Conservation (phyloP, 2,113 vertebrate genomes). For the Gadus macrocephalus region DNA sequence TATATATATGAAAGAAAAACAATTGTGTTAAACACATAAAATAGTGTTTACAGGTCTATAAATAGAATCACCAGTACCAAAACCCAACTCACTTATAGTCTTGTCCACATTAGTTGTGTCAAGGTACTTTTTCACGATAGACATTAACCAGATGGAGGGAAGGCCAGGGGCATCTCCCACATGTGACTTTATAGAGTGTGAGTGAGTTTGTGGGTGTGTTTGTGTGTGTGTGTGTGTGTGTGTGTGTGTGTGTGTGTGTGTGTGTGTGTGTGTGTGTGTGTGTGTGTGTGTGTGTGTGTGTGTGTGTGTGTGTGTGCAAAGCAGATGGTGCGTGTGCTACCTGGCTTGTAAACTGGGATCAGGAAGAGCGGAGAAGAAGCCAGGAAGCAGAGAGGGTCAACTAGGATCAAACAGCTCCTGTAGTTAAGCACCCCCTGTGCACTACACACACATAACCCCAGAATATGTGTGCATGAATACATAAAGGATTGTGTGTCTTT, state of each 20-base stretch:
- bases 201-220: too few species aligned
- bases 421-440: not conserved
- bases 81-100: too few species aligned
- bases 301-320: constrained; percentile 12
- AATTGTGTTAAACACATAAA: too few species aligned
- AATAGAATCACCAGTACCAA: too few species aligned
- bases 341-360: constrained; percentile 35
- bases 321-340: constrained; percentile 46
- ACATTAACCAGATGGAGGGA: too few species aligned
- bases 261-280: not conserved
- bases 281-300: not conserved
- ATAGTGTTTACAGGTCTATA: too few species aligned
- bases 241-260: not conserved
- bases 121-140: too few species aligned
- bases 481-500: too few species aligned
- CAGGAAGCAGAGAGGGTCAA: constrained; percentile 46
- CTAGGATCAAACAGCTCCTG: constrained; percentile 46
- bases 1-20: too few species aligned
- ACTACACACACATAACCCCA: not conserved
- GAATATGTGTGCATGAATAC: not conserved
- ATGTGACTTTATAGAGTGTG: not conserved
- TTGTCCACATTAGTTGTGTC: too few species aligned
- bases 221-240: not conserved
- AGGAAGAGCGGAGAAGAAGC: constrained; percentile 26
- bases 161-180: too few species aligned